A percentile compares a stretch with the other conserved stretches of the same genome.
phyloP scores from a whole-genome alignment of 2,797 vertebrate species.

The Platalea minor region DNA sequence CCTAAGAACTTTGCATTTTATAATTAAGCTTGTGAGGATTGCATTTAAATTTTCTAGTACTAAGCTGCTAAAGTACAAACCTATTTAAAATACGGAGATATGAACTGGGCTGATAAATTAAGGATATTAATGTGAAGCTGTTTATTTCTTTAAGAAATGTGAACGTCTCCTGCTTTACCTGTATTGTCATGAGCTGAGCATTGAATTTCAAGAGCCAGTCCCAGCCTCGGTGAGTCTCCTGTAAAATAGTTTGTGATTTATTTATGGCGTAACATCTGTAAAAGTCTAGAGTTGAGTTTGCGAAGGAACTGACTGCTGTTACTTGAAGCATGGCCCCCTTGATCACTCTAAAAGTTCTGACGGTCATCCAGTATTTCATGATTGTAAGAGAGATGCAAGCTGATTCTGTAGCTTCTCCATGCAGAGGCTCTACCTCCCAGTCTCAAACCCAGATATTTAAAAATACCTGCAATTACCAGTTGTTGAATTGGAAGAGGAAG shows the following conservation, averaged over 20 bases:
- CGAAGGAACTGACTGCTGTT: neutral
- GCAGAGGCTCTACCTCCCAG: neutral
- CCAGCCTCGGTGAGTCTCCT: slow-evolving; percentile 87
- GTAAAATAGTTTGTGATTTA: neutral
- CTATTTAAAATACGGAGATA: neutral
- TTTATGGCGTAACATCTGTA: neutral
- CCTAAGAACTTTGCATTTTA: neutral
- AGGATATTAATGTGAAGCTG: neutral
- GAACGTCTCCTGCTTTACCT: slow-evolving; percentile 94
- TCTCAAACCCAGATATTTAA: neutral
- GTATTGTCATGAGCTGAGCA: slow-evolving; percentile 96
- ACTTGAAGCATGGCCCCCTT: neutral
- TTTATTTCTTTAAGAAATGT: slow-evolving; percentile 84
- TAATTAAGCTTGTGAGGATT: neutral
- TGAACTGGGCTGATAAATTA: neutral
- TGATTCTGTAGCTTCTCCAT: neutral
- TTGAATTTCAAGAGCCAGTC: slow-evolving; percentile 96
- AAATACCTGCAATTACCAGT: neutral
- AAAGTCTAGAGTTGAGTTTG: neutral
- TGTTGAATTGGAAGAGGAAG: neutral
- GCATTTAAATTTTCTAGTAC: neutral
- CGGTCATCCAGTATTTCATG: neutral
- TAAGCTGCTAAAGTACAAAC: neutral
- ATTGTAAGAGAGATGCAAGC: neutral
- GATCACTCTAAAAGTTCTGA: neutral